phyloP scores from a whole-genome alignment of 2,888 invertebrate species.

The Spodoptera exigua region DNA sequence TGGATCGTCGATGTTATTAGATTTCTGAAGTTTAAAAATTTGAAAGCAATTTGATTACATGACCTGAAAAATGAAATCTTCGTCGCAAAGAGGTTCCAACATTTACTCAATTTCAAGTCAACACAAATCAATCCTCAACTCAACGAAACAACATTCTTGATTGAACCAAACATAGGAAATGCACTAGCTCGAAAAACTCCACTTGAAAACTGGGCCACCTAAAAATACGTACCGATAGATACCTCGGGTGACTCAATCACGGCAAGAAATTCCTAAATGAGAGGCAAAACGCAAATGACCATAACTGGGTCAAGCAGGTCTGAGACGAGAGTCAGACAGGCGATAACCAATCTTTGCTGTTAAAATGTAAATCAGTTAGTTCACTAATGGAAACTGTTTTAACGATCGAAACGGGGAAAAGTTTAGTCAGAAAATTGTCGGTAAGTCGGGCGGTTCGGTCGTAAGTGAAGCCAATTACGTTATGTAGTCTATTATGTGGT shows the following conservation, averaged over 20 bases:
- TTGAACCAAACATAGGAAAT: slow-evolving; percentile 31
- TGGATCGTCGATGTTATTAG: no score
- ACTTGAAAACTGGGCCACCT: slow-evolving; percentile 42
- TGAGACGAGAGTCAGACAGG: slow-evolving; percentile 67
- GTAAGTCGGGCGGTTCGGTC: slow-evolving; percentile 1
- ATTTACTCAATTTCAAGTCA: no score
- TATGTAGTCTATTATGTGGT: slow-evolving; percentile 24
- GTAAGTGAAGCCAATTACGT: slow-evolving; percentile 41
- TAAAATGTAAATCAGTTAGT: slow-evolving; percentile 56
- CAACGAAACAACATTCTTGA: slow-evolving; percentile 16
- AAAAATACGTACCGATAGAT: slow-evolving; percentile 41
- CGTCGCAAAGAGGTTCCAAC: no score
- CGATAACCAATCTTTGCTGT: slow-evolving; percentile 47
- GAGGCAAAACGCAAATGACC: slow-evolving; percentile 63
- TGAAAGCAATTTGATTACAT: no score
- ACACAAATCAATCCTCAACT: slow-evolving; percentile 8
- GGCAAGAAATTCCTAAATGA: slow-evolving; percentile 64
- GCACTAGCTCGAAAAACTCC: slow-evolving; percentile 21
- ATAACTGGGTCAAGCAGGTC: slow-evolving; percentile 73
- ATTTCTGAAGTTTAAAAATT: no score
- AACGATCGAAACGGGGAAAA: slow-evolving; percentile 45
- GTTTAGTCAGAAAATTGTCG: slow-evolving; percentile 40
- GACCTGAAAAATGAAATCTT: no score
- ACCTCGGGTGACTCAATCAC: slow-evolving; percentile 51
- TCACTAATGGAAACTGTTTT: slow-evolving; percentile 50